Conservation (phyloP, 2,888 invertebrate genomes). For the Callyntrura sp. region DNA sequence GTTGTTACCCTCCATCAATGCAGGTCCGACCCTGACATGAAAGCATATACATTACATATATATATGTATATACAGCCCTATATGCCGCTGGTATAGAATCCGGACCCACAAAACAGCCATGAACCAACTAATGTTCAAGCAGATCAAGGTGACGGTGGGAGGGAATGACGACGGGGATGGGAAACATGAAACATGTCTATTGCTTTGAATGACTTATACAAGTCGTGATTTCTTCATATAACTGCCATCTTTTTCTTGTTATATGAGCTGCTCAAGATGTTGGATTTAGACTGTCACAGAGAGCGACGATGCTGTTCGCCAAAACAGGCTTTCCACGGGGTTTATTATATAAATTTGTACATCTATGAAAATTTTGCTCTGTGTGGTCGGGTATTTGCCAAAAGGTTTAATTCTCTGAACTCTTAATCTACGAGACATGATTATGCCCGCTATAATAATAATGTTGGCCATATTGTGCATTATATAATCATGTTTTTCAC, state of each 20-base stretch:
- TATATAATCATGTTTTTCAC: constrained; percentile 49
- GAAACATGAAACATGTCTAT: constrained; percentile 70
- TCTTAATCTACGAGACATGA: constrained; percentile 45
- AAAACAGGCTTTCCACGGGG: no score
- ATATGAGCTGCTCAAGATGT: constrained; percentile 61
- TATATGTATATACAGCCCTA: neutral
- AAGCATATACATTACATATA: neutral
- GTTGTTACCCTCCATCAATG: constrained; percentile 9
- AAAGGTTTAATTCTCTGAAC: constrained; percentile 19
- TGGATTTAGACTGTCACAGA: constrained; percentile 68
- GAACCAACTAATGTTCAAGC: constrained; percentile 68
- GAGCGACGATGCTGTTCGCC: constrained; percentile 22
- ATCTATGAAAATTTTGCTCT: neutral
- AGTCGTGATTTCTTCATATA: constrained; percentile 67
- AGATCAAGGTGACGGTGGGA: constrained; percentile 75
- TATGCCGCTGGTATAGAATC: neutral
- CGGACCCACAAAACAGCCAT: constrained; percentile 44
- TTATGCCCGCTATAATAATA: constrained; percentile 39
- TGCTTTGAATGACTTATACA: constrained; percentile 71
- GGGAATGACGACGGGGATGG: constrained; percentile 69
- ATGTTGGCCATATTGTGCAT: constrained; percentile 12
- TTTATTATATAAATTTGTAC: neutral
- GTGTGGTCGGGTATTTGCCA: neutral
- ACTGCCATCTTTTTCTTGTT: constrained; percentile 55
- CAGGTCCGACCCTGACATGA: constrained; percentile 20